A percentile compares a stretch with the other conserved stretches of the same genome.
These are phyloP conservation scores for Ursus arctos DNA, from an alignment of 2,113 vertebrate species.

Conservation along the genomic window DNA sequence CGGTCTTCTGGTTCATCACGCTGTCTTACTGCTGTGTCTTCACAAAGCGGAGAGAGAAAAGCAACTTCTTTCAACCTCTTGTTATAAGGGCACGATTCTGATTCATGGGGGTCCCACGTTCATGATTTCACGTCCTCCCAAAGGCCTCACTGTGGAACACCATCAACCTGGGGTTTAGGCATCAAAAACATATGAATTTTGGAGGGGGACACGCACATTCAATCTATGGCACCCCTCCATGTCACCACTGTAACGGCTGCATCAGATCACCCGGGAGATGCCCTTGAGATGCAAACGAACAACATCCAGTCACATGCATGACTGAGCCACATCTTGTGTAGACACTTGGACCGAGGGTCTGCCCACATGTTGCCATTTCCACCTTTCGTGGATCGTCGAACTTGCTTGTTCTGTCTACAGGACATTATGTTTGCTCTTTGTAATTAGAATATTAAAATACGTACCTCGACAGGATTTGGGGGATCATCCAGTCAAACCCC, in stretches of 20 bases:
- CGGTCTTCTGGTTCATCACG: neutral
- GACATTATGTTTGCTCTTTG: rapidly evolving
- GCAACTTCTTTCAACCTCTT: neutral
- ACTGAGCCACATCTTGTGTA: neutral
- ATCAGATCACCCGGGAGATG: neutral
- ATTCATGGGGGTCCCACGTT: neutral
- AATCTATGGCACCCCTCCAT: neutral
- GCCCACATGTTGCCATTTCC: neutral
- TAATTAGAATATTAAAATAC: neutral
- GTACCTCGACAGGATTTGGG: neutral
- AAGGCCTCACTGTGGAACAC: too few species aligned
- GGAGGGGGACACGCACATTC: neutral
- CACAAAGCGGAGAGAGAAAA: neutral
- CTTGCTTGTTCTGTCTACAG: rapidly evolving
- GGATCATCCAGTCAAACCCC: neutral
- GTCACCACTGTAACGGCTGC: neutral
- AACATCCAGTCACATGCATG: rapidly evolving
- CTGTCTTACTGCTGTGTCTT: neutral
- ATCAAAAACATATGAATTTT: neutral
- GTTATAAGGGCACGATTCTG: neutral
- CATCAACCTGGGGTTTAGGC: neutral
- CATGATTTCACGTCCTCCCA: neutral
- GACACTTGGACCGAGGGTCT: neutral
- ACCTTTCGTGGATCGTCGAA: rapidly evolving
- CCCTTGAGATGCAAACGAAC: rapidly evolving